Percentiles rank a stretch among this genome's conserved stretches.
phyloP scores from a whole-genome alignment of 1,140 invertebrate genomes.

The Pristionchus pacificus region DNA sequence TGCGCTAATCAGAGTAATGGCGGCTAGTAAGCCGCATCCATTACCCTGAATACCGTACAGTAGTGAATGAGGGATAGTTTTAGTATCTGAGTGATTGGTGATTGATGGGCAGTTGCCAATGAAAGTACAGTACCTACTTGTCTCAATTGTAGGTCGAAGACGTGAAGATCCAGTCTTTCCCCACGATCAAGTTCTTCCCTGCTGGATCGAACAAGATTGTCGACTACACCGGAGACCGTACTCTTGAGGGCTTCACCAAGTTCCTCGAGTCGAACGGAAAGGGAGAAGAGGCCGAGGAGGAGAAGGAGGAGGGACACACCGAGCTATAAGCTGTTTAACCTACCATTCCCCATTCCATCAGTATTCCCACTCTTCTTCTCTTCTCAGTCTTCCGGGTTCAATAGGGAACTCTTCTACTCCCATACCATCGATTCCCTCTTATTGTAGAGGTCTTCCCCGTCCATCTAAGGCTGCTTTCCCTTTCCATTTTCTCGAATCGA shows the following conservation, averaged over 20 bases:
- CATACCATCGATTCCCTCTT: conserved; percentile 8
- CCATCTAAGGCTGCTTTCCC: conserved; percentile 11
- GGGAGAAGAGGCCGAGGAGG: conserved; percentile 55
- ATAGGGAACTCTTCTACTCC: background rate
- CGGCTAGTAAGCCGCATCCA: too few species aligned
- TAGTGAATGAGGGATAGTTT: too few species aligned
- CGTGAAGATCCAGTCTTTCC: conserved; percentile 89
- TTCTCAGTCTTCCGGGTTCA: background rate
- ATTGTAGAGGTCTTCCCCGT: background rate
- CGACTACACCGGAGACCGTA: conserved; percentile 90
- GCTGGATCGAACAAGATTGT: conserved; percentile 66
- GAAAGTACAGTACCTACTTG: background rate
- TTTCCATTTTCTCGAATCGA: conserved; percentile 7
- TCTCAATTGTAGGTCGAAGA: conserved; percentile 60
- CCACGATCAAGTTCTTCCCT: conserved; percentile 86
- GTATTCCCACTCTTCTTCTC: conserved; percentile 9
- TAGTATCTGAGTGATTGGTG: background rate
- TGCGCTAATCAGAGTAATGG: too few species aligned
- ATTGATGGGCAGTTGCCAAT: too few species aligned
- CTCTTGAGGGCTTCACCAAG: conserved; percentile 82
- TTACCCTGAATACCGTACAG: too few species aligned
- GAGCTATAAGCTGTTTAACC: conserved; percentile 40
- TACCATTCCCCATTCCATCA: conserved; percentile 12
- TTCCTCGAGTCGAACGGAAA: conserved; percentile 76
- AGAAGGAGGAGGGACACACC: conserved; percentile 44